These are phyloP conservation scores for Phaethon lepturus DNA, from an alignment of 2,113 vertebrate genomes.

Conservation along the genomic window DNA sequence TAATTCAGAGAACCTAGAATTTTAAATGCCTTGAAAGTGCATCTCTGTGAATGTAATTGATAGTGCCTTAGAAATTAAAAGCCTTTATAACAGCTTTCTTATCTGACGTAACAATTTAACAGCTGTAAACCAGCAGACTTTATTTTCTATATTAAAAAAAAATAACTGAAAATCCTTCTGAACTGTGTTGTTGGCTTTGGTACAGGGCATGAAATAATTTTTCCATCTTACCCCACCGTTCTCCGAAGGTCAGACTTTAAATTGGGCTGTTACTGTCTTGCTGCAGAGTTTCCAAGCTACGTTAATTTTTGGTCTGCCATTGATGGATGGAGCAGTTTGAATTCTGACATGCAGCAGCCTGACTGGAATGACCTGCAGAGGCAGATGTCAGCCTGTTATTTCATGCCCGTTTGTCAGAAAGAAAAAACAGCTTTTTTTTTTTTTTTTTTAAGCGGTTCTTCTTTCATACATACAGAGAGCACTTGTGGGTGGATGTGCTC, in stretches of 20 bases:
- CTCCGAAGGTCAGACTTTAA: constrained; percentile 80
- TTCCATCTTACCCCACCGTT: constrained; percentile 67
- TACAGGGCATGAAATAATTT: constrained; percentile 80
- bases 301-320: constrained; percentile 80
- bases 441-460: constrained; percentile 35
- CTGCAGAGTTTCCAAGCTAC: constrained; percentile 77
- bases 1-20: constrained; percentile 24
- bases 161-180: constrained; percentile 73
- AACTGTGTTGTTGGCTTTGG: constrained; percentile 74
- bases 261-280: constrained; percentile 81
- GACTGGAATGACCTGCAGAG: constrained; percentile 80
- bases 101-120: constrained; percentile 64
- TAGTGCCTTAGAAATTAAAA: constrained; percentile 7
- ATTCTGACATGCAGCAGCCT: constrained; percentile 81
- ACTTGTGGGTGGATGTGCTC: neutral
- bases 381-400: constrained; percentile 82
- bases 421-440: constrained; percentile 66
- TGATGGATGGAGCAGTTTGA: constrained; percentile 87
- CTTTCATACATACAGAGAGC: neutral
- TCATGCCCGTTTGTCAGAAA: constrained; percentile 82
- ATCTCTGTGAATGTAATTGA: neutral
- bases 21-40: neutral
- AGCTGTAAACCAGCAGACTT: constrained; percentile 46
- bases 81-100: constrained; percentile 15
- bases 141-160: constrained; percentile 27